Evolutionary conservation across 2,797 vertebrate species (phyloP), one percentile per base, ranked within the genome.

Genomic region (Paedocypris micromegethes): DNA sequence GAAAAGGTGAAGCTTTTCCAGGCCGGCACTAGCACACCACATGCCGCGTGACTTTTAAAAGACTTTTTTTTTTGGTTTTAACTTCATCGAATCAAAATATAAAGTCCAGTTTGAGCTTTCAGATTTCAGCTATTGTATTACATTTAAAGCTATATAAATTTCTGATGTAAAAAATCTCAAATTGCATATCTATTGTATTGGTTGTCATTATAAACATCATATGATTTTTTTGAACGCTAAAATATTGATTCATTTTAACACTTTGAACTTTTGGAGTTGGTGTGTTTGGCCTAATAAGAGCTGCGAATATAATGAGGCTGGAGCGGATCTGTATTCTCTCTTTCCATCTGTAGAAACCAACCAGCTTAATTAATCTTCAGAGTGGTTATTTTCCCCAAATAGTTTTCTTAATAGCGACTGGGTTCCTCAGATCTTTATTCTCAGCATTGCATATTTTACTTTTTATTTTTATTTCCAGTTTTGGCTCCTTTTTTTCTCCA

Each of bases 341-440:
- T 86, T 87, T 88, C 85, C 85, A 87, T 89, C 82, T 82, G 81
- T 86, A 83, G 80, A 87, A 88, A 70, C 72, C 78, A 82, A 81
- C 82, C 80, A 74, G 76, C 82, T 85, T 89, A 89, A 90, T 91
- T 89, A 89, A 87, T 87, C 82, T 84, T 85, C 84, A 85, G 82
- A 86, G 86, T 77, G 72, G 72, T 83, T 85, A 79, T 84, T 85
- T 81, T 86, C 83, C 83, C 80, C 85, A 86, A 86, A 87, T 85
- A 58, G 86, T 86, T 85, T 86, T 77, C 81, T 87, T 89, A 85
- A 87, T 86, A 87, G 79, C 77, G 58, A 51, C 83, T 76, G 78
- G 57, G 57, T 83, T 82, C 83, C 81, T 90, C 72, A 88, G 89
- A 90, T 89, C 88, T 89, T 84, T 81, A 83, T 23, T 23, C 86